Evolutionary conservation across 2,797 vertebrate genomes (phyloP), one percentile per base, ranked within the genome.

Genomic region (Bufotes viridis): DNA sequence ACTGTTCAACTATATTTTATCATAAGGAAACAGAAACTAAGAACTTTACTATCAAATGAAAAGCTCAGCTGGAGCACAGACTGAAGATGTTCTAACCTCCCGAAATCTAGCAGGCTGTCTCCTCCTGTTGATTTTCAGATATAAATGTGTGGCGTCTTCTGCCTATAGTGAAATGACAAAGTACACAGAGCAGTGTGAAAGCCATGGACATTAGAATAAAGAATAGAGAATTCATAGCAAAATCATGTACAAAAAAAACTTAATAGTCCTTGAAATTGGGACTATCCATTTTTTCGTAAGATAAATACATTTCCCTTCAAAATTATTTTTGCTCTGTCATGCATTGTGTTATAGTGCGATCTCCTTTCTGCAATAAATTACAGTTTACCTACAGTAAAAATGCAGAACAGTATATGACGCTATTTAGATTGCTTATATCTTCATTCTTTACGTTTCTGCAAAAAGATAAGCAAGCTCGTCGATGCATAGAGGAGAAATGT

Each of bases 231-330:
- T 67, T 81, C 61, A 51, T 9, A 24, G 61, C 80, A 49, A 67
- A 49, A 81, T 51, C 60, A 81, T 81, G 61, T 81, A 81, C 80
- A 81, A 81, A 81, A 80, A 81, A 81, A 65, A 61, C 78, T 67
- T 81, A 81, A 81, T 81, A 81, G 80, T 81, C 80, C 80, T 81
- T 81, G 80, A 81, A 81, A 81, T 81, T 81, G 61, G 80, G 80
- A 81, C 34, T 24, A 51, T 81, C 22, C 49, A 67, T 81, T 81
- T 78, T 65, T 81, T 81, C 60, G 24, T 51, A 65, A 65, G 60
- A 81, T 81, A 81, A 81, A 81, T 81, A 81, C 80, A 67, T 65
- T 81, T n/a, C 58, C 10, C 80, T 22, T 49, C 6, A 7, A n/a
- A 81, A 81, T 65, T 81, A 65, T 65, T 81, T 81, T 81, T 65